Conservation (phyloP, 1,140 invertebrate species). For the Gryllus bimaculatus region DNA sequence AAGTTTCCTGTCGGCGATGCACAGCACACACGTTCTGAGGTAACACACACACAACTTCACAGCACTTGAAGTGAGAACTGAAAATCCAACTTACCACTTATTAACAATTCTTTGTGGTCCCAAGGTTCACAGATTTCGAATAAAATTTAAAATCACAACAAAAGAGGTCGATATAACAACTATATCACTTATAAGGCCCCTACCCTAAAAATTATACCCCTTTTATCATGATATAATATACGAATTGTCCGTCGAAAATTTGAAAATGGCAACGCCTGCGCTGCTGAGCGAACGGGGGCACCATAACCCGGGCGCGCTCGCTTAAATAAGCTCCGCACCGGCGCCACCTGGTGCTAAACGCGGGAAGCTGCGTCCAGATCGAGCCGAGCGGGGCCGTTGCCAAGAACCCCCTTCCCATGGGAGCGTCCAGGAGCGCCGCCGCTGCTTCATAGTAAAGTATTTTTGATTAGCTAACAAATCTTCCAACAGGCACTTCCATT, state of each 20-base stretch:
- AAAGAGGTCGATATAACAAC: conserved; percentile 12
- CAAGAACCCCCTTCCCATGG: conserved; percentile 7
- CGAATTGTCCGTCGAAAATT: conserved; percentile 16
- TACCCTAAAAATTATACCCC: conserved; percentile 16
- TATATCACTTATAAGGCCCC: conserved; percentile 18
- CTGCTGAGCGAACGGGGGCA: conserved; percentile 40
- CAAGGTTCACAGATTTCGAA: conserved; percentile 12
- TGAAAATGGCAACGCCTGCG: conserved; percentile 37
- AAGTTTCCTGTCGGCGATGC: neutral
- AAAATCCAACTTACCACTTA: conserved; percentile 16
- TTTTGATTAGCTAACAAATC: conserved; percentile 5
- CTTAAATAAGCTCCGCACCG: conserved; percentile 37
- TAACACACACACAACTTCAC: neutral
- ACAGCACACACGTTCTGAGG: neutral
- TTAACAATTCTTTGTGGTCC: conserved; percentile 13
- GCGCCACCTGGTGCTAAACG: conserved; percentile 15
- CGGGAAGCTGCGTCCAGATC: conserved; percentile 13
- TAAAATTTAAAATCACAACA: conserved; percentile 7
- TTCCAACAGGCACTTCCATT: conserved; percentile 1
- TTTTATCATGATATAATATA: conserved; percentile 15
- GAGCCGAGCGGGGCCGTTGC: conserved; percentile 7
- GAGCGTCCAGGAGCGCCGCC: neutral
- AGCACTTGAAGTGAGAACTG: conserved; percentile 7
- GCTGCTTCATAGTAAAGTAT: neutral
- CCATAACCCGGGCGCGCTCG: conserved; percentile 32